A percentile compares a stretch with the other conserved stretches of the same genome.
phyloP scores from a whole-genome alignment of 1,140 invertebrate species.

The Acyrthosiphon pisum region DNA sequence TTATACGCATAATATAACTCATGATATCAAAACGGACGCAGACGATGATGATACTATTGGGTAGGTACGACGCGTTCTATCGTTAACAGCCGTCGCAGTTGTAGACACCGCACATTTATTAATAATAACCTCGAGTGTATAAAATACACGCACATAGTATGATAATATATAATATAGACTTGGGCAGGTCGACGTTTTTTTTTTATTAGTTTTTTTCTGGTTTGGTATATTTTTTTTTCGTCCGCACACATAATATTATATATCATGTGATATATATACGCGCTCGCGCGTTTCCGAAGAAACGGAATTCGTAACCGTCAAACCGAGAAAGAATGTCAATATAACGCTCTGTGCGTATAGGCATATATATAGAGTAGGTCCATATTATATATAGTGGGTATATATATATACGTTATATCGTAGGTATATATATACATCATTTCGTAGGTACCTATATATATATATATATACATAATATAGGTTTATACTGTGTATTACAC shows the following conservation, averaged over 20 bases:
- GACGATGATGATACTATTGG: not conserved
- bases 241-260: not conserved
- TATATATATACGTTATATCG: too few species aligned
- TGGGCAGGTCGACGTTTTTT: not conserved
- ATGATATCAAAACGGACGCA: not conserved
- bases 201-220: not conserved
- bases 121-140: not conserved
- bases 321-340: slow-evolving; percentile 53
- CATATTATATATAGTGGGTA: not conserved
- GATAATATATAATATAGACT: not conserved
- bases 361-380: not conserved
- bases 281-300: not conserved
- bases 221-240: not conserved
- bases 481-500: not conserved
- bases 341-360: slow-evolving; percentile 4
- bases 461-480: not conserved
- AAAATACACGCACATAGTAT: not conserved
- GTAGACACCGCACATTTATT: not conserved
- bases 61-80: not conserved
- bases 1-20: not conserved
- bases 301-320: slow-evolving; percentile 39
- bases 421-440: not conserved
- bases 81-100: not conserved
- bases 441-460: not conserved
- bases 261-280: too few species aligned